Conservation (phyloP, 2,113 vertebrate species). For the Stictonetta naevosa region DNA sequence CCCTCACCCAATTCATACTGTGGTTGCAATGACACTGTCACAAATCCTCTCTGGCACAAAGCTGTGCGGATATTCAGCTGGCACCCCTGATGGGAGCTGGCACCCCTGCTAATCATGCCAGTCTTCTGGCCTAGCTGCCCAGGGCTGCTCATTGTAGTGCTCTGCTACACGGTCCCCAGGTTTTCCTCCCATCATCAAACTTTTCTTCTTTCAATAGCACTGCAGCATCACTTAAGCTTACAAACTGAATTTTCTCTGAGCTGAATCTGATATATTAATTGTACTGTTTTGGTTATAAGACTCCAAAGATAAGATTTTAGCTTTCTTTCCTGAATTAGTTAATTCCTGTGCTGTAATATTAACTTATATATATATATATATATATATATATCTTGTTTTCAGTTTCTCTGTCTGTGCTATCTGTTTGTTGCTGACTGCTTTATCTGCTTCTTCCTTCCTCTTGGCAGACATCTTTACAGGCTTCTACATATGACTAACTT, state of each 20-base stretch:
- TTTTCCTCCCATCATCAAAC: neutral
- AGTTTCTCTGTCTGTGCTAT: slow-evolving; percentile 37
- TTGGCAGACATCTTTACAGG: slow-evolving; percentile 43
- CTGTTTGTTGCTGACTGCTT: slow-evolving; percentile 55
- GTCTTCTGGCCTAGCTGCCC: neutral
- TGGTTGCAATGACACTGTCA: neutral
- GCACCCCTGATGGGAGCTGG: neutral
- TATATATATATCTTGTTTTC: neutral
- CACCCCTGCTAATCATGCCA: rapidly evolving
- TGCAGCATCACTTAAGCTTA: neutral
- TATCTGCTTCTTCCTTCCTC: slow-evolving; percentile 63
- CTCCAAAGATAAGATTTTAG: neutral
- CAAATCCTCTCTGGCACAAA: neutral
- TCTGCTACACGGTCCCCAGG: neutral
- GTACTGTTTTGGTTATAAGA: neutral
- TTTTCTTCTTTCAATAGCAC: neutral
- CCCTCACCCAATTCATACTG: neutral
- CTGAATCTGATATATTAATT: neutral
- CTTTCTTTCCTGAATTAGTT: neutral
- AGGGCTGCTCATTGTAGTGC: neutral
- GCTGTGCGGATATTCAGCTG: neutral
- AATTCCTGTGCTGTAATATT: neutral
- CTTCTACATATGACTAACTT: slow-evolving; percentile 21
- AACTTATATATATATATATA: neutral
- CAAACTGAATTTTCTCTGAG: neutral